Percentiles rank a stretch among this genome's conserved stretches.
Evolutionary conservation across 2,888 invertebrate genomes (phyloP).

Genomic region (Epinotia ramella): DNA sequence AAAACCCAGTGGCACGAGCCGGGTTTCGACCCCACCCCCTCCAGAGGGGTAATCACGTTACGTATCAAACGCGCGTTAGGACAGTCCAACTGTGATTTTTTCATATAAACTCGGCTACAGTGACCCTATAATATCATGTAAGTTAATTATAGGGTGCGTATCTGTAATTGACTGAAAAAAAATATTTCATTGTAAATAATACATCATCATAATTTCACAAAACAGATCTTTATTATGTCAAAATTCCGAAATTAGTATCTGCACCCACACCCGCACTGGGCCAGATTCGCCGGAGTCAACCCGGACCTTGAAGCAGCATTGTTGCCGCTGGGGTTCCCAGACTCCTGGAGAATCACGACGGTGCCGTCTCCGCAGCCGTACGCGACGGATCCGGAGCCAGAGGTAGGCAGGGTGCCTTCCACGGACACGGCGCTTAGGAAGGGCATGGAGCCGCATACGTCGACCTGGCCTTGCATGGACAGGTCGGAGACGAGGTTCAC

Average conservation of each 20-base stretch:
- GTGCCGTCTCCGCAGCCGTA: conserved; percentile 53
- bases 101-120: no score
- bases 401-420: conserved; percentile 56
- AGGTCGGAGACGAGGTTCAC: conserved; percentile 38
- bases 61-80: no score
- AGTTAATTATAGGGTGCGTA: no score
- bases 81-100: no score
- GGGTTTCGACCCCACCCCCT: no score
- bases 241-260: conserved; percentile 11
- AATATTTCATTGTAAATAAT: no score
- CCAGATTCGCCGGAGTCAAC: conserved; percentile 9
- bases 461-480: conserved; percentile 35
- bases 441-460: conserved; percentile 50
- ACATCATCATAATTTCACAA: neutral
- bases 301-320: conserved; percentile 24
- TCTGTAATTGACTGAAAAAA: no score
- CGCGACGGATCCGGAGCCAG: conserved; percentile 56
- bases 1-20: no score
- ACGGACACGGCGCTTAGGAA: conserved; percentile 61
- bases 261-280: conserved; percentile 14
- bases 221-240: neutral
- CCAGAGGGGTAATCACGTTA: no score
- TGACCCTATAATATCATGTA: no score
- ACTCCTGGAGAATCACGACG: conserved; percentile 37
- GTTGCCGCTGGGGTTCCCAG: conserved; percentile 23